Conservation (phyloP, 2,888 invertebrate species). For the Polyploca ridens region DNA sequence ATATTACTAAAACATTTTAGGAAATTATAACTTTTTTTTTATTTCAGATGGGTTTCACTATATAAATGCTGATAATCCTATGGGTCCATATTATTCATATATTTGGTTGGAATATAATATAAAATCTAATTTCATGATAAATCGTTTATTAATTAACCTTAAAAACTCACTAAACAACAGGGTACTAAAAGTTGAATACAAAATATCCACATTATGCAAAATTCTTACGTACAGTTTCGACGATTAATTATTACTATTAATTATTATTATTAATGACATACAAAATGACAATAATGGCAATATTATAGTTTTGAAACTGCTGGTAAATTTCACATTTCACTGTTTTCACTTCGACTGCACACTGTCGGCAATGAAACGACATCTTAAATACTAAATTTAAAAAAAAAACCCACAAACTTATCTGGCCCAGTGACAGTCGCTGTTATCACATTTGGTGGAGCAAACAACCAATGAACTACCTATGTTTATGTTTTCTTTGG, state of each 20-base stretch:
- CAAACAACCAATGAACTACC: no score
- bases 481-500: no score
- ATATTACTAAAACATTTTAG: background rate
- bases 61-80: background rate
- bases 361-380: background rate
- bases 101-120: background rate
- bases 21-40: constrained; percentile 17
- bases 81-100: background rate
- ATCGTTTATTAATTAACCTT: constrained; percentile 21
- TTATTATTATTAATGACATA: no score
- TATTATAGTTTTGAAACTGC: no score
- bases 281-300: no score
- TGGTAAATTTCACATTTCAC: background rate
- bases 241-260: no score
- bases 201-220: constrained; percentile 30
- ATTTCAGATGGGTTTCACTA: constrained; percentile 56
- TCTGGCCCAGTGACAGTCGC: no score
- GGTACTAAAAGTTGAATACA: constrained; percentile 41
- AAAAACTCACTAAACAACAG: constrained; percentile 42
- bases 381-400: background rate
- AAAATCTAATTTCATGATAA: background rate
- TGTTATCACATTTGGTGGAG: no score
- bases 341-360: background rate
- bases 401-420: background rate
- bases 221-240: background rate